Evolutionary conservation across 2,113 vertebrate species (phyloP), one percentile per base, ranked within the genome.

Genomic region (Periophthalmus modestus): DNA sequence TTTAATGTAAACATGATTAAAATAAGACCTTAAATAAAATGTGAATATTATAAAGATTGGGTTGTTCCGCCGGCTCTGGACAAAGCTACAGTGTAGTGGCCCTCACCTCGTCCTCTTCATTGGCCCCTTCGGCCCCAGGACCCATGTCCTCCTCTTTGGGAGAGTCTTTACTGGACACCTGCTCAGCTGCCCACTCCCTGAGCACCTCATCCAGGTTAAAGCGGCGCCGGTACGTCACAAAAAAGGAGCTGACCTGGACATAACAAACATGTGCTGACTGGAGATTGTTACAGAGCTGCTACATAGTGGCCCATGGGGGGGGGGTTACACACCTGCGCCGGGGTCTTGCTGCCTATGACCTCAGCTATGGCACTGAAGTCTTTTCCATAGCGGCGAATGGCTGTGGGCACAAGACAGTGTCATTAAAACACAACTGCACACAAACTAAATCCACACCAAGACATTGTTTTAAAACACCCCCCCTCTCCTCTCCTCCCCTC

Each of bases 181-280:
- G 95, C 78, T 97, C 95, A 0, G 95, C 96, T 21, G 96, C 95
- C 96, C 96, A 96, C 82, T 97, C 95, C 82, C 95, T 94, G 74
- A 97, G 91, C 76, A 97, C 95, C 90, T 96, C 95, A 72, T 97
- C 96, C 80, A 97, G 91, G 78, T 96, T 96, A 90, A 97, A 96
- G 21, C 96, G 93, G 10, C 96, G 95, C 12, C 96, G 93, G 85
- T 96, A 96, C 87, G 96, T 96, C 82, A 96, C 93, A 13, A 97
- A 96, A 91, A 97, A 97, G 0, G 95, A 96, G 77, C 96, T 95
- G 85, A 97, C 95, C 91, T 97, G 95, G 48, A 59, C 21, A 34
- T 12, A 28, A 62, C 59, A 34, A 1, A 18, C n/a, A n/a, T 7
- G n/a, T 7, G n/a, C 6, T 14, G n/a, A 9, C 19, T 9, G 10